Evolutionary conservation across 64 coral and sea anemone species (phyloP).

Genomic region (Montipora sp.): DNA sequence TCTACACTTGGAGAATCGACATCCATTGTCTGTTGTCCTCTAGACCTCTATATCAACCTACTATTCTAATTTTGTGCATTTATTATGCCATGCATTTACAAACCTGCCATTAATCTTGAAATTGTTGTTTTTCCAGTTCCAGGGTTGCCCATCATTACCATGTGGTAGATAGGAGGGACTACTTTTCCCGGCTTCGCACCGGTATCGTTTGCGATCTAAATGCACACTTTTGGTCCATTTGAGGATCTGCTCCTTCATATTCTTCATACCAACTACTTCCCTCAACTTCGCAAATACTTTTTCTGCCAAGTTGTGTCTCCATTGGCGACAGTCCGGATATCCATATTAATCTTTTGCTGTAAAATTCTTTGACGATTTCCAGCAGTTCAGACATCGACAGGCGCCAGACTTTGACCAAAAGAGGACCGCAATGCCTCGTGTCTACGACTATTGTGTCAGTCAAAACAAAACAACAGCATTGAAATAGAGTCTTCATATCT

Average conservation of each 20-base stretch:
- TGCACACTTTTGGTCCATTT: background rate
- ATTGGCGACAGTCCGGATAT: background rate
- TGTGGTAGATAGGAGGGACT: background rate
- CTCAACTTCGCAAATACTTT: background rate
- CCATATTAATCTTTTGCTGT: background rate
- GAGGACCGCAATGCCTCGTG: slow-evolving; percentile 6
- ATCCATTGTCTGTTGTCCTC: too few relatives aligned
- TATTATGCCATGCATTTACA: background rate
- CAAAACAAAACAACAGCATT: background rate
- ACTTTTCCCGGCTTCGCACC: background rate
- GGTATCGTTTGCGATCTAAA: background rate
- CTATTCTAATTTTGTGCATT: too few relatives aligned
- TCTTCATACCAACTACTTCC: background rate
- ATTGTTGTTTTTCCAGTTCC: background rate
- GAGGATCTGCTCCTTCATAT: background rate
- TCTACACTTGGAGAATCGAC: too few relatives aligned
- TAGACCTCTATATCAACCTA: too few relatives aligned
- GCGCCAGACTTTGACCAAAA: slow-evolving; percentile 13
- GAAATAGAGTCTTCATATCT: too few relatives aligned
- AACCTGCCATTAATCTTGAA: background rate
- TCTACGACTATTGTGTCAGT: background rate
- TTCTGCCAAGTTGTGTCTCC: background rate
- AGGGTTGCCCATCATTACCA: background rate
- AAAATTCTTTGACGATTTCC: slow-evolving; percentile 5
- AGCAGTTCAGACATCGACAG: slow-evolving; percentile 7